A percentile compares a stretch with the other conserved stretches of the same genome.
Evolutionary conservation across 2,797 vertebrate genomes (phyloP).

Genomic region (Helostoma temminkii): DNA sequence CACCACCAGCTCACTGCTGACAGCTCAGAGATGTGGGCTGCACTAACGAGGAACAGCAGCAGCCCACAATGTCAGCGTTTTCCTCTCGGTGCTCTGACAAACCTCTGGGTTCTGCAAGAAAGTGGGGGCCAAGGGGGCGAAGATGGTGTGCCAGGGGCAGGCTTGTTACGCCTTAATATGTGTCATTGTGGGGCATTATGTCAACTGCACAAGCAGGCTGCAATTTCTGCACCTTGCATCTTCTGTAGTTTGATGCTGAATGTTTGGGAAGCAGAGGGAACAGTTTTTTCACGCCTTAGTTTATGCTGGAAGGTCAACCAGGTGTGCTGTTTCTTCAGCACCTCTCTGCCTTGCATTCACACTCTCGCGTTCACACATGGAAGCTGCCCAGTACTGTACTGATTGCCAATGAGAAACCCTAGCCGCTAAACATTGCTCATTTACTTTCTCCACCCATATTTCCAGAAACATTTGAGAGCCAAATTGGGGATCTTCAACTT

Average conservation of each 20-base stretch:
- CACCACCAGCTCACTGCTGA: conserved; percentile 87
- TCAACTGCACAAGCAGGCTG: conserved; percentile 77
- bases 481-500: conserved; percentile 16
- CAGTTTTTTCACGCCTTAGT: conserved; percentile 2
- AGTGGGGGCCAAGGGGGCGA: conserved; percentile 37
- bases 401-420: conserved; percentile 28
- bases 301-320: conserved; percentile 20
- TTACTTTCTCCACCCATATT: conserved; percentile 33
- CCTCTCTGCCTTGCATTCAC: conserved; percentile 12
- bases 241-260: conserved; percentile 33
- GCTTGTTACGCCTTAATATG: conserved; percentile 89
- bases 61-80: conserved; percentile 87
- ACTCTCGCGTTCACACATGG: conserved; percentile 19
- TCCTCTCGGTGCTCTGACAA: conserved; percentile 82
- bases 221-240: conserved; percentile 43
- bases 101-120: conserved; percentile 62
- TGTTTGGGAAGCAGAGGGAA: conserved; percentile 27
- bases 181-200: conserved; percentile 84
- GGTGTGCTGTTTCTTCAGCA: conserved; percentile 14
- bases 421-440: conserved; percentile 17
- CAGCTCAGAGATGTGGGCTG: conserved; percentile 86
- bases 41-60: conserved; percentile 90
- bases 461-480: conserved; percentile 23
- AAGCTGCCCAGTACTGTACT: conserved; percentile 13
- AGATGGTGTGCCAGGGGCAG: conserved; percentile 66